These are phyloP conservation scores for Oryzias dopingdopingensis DNA, from an alignment of 2,797 vertebrate genomes.

Conservation along the genomic window DNA sequence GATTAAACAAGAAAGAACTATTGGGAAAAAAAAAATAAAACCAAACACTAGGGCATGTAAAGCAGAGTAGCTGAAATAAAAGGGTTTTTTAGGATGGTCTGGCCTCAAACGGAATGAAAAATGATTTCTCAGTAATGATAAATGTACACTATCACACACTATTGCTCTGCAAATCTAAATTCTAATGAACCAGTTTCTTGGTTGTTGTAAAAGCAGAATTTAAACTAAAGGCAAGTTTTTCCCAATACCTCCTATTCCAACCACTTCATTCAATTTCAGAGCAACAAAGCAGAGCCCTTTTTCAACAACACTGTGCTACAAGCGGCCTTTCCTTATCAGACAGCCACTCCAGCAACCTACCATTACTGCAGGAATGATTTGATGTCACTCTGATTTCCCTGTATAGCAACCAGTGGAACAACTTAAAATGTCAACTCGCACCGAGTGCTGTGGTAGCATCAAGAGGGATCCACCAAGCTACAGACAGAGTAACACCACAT, in stretches of 20 bases:
- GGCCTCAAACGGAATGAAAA: too few species aligned
- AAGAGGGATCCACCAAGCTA: conserved; percentile 9
- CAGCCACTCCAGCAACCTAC: conserved; percentile 13
- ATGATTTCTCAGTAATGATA: too few species aligned
- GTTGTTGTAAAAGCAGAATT: too few species aligned
- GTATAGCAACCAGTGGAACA: conserved; percentile 2
- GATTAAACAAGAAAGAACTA: too few species aligned
- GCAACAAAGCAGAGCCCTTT: conserved; percentile 13
- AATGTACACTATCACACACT: too few species aligned
- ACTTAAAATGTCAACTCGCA: conserved; percentile 23
- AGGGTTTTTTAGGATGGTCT: too few species aligned
- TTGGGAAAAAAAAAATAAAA: too few species aligned
- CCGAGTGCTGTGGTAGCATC: conserved; percentile 6
- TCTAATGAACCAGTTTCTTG: too few species aligned
- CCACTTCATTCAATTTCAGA: conserved; percentile 8
- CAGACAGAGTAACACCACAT: conserved; percentile 32
- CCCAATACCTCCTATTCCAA: background rate
- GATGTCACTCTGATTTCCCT: conserved; percentile 27
- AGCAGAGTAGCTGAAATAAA: too few species aligned
- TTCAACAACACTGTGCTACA: conserved; percentile 3
- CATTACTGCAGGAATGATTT: conserved; percentile 24
- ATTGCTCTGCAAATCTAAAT: too few species aligned
- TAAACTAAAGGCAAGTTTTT: conserved; percentile 19
- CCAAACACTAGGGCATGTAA: too few species aligned
- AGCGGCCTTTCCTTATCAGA: conserved; percentile 4